Evolutionary conservation across 2,113 vertebrate species (phyloP).

Genomic region (Corythoichthys haematopterus): DNA sequence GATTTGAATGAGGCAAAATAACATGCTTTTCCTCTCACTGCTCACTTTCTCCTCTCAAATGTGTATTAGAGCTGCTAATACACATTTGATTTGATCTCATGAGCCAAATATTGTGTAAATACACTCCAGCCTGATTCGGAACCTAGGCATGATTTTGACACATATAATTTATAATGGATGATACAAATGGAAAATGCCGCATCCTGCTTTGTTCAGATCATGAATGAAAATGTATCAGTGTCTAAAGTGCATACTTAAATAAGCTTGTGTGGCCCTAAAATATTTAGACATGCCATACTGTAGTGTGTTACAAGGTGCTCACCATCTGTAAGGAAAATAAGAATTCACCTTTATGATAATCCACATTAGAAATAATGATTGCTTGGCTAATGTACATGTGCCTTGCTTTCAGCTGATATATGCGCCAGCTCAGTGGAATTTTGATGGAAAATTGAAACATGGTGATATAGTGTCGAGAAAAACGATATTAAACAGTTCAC

Average conservation of each 20-base stretch:
- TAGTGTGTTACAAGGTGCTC: slow-evolving; percentile 19
- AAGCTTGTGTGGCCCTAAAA: slow-evolving; percentile 30
- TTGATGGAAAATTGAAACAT: neutral
- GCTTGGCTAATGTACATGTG: too few relatives aligned
- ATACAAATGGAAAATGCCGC: slow-evolving; percentile 40
- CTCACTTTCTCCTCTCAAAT: too few relatives aligned
- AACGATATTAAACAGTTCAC: slow-evolving; percentile 11
- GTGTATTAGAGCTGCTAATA: too few relatives aligned
- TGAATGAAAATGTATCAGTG: slow-evolving; percentile 41
- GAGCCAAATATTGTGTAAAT: too few relatives aligned
- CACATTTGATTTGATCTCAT: too few relatives aligned
- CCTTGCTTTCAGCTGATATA: too few relatives aligned
- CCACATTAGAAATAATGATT: slow-evolving; percentile 5
- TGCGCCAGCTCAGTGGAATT: neutral
- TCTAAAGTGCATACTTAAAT: slow-evolving; percentile 28
- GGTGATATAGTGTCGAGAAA: slow-evolving; percentile 18
- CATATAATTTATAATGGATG: neutral
- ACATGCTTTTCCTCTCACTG: too few relatives aligned
- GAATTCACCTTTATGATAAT: slow-evolving; percentile 40
- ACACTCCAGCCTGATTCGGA: too few relatives aligned
- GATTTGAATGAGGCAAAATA: too few relatives aligned
- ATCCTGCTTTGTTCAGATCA: slow-evolving; percentile 27
- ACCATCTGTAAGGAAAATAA: slow-evolving; percentile 47
- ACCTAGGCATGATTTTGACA: too few relatives aligned
- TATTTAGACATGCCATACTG: slow-evolving; percentile 32